Evolutionary conservation across 1,140 invertebrate species (phyloP).

Genomic region (Formica selysi): DNA sequence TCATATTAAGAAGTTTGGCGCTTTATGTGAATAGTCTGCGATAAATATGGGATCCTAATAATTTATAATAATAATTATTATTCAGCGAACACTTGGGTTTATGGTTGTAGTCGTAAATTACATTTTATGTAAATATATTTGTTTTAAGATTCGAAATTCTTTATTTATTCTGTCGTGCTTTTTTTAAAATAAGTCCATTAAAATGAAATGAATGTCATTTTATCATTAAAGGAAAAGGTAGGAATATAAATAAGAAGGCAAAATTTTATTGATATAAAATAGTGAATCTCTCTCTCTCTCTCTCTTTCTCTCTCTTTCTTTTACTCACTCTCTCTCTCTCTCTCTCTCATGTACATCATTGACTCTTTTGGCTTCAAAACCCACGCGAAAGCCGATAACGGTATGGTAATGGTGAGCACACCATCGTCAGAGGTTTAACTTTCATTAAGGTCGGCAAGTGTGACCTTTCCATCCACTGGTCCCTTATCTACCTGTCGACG

Average conservation of each 20-base stretch:
- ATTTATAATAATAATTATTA: not conserved
- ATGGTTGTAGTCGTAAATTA: not conserved
- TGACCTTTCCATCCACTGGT: constrained; percentile 67
- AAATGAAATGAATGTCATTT: not conserved
- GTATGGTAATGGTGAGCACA: constrained; percentile 66
- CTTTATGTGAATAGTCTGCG: not conserved
- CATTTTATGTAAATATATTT: not conserved
- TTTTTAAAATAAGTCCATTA: not conserved
- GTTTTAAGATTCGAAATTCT: not conserved
- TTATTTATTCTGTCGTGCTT: not conserved
- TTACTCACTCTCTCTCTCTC: too few relatives aligned
- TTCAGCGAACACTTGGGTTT: not conserved
- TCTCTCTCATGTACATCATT: constrained; percentile 60
- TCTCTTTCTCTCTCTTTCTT: too few relatives aligned
- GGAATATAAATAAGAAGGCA: not conserved
- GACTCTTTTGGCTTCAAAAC: constrained; percentile 42
- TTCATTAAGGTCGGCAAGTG: constrained; percentile 72
- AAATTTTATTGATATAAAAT: constrained; percentile 36
- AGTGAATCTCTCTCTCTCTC: not conserved
- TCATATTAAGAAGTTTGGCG: constrained; percentile 12
- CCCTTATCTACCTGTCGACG: constrained; percentile 66
- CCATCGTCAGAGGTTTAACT: constrained; percentile 69
- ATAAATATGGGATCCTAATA: not conserved
- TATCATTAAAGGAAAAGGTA: not conserved
- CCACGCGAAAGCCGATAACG: constrained; percentile 67